phyloP scores from a whole-genome alignment of 2,797 vertebrate species.

The Pantherophis alleghaniensis region DNA sequence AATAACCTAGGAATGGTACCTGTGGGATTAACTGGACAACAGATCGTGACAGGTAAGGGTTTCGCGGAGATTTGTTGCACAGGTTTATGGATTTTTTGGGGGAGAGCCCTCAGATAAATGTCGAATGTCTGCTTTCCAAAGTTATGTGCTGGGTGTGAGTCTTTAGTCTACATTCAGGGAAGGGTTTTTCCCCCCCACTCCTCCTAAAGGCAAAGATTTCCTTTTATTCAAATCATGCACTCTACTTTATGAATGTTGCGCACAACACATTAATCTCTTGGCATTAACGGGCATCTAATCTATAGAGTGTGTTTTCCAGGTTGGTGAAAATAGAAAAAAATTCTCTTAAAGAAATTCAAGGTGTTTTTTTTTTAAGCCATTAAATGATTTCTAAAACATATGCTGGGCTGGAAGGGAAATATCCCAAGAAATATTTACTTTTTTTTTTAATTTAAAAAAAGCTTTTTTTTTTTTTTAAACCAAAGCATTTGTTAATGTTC shows the following conservation, averaged over 20 bases:
- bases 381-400: neutral
- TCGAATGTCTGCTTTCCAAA: slow-evolving; percentile 25
- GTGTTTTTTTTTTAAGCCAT: neutral
- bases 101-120: slow-evolving; percentile 1
- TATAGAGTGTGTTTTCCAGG: slow-evolving; percentile 40
- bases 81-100: neutral
- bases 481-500: slow-evolving; percentile 44
- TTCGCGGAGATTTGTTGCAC: slow-evolving; percentile 4
- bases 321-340: slow-evolving; percentile 38
- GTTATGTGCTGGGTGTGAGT: neutral
- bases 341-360: slow-evolving; percentile 9
- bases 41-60: slow-evolving; percentile 86
- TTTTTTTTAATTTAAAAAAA: neutral
- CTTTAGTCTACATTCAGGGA: slow-evolving; percentile 21
- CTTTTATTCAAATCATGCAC: slow-evolving; percentile 45
- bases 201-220: neutral
- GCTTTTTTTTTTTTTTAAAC: slow-evolving; percentile 33
- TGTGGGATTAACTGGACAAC: slow-evolving; percentile 87
- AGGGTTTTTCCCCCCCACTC: too few species aligned
- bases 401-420: slow-evolving; percentile 22
- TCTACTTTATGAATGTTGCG: slow-evolving; percentile 38
- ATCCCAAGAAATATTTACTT: slow-evolving; percentile 1
- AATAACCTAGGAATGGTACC: slow-evolving; percentile 93
- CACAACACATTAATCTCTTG: slow-evolving; percentile 22
- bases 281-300: slow-evolving; percentile 41